phyloP scores from a whole-genome alignment of 2,797 vertebrate species.

The Rhinatrema bivittatum region DNA sequence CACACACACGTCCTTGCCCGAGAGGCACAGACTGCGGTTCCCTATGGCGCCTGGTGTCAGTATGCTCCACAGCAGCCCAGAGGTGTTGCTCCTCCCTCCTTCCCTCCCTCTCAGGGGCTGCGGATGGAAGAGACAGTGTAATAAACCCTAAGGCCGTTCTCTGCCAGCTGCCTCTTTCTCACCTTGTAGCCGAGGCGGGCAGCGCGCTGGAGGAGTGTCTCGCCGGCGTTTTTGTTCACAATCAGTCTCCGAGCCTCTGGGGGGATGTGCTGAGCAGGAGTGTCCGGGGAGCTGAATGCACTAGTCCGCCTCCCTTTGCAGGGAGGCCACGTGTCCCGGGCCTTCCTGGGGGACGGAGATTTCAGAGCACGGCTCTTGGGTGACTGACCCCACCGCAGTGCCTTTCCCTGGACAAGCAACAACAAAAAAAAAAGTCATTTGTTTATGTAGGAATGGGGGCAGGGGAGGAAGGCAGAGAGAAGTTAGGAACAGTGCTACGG shows the following conservation, averaged over 20 bases:
- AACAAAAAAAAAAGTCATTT: not conserved
- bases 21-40: too few species aligned
- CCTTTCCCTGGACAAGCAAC: slow-evolving; percentile 56
- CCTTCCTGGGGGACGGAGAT: slow-evolving; percentile 50
- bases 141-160: too few species aligned
- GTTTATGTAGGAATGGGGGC: too few species aligned
- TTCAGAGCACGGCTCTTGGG: slow-evolving; percentile 40
- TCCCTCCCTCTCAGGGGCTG: too few species aligned
- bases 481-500: too few species aligned
- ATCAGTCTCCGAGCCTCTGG: slow-evolving; percentile 90
- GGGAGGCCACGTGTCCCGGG: slow-evolving; percentile 47
- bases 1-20: too few species aligned
- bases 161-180: too few species aligned
- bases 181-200: slow-evolving; percentile 94
- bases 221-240: slow-evolving; percentile 95
- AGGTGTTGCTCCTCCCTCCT: too few species aligned
- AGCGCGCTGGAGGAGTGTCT: slow-evolving; percentile 88
- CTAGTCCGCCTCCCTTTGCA: slow-evolving; percentile 51
- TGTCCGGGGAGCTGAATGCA: slow-evolving; percentile 42
- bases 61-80: too few species aligned
- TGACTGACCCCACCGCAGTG: slow-evolving; percentile 58
- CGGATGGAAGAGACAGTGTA: too few species aligned
- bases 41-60: too few species aligned
- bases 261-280: slow-evolving; percentile 65
- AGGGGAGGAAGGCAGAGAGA: too few species aligned